phyloP scores from a whole-genome alignment of 2,113 vertebrate genomes.

The Tympanuchus pallidicinctus region DNA sequence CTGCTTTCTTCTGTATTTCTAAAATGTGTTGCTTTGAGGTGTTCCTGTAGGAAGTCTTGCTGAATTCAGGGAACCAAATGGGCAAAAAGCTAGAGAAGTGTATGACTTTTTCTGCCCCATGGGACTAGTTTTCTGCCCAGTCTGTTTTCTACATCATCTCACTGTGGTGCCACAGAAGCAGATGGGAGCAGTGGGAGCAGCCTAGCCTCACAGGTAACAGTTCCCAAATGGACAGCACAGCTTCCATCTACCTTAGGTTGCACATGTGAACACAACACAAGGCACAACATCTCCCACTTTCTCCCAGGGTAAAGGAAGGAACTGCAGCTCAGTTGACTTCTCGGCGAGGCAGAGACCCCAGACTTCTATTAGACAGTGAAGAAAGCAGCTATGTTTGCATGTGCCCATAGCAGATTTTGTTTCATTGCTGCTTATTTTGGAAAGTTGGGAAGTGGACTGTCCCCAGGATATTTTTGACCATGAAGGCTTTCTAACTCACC shows the following conservation, averaged over 20 bases:
- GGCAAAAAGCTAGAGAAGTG: not conserved
- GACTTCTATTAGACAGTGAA: not conserved
- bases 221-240: not conserved
- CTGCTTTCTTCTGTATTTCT: not conserved
- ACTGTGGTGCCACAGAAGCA: not conserved
- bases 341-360: not conserved
- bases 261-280: not conserved
- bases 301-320: not conserved
- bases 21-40: not conserved
- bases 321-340: not conserved
- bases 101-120: accelerated
- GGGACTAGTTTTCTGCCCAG: not conserved
- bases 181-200: not conserved
- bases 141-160: not conserved
- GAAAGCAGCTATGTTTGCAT: not conserved
- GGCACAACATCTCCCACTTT: not conserved
- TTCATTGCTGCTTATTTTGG: not conserved
- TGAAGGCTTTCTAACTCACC: not conserved
- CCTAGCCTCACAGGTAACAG: not conserved
- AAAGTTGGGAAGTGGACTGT: not conserved
- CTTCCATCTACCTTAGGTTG: not conserved
- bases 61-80: not conserved
- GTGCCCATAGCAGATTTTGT: not conserved
- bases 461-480: not conserved
- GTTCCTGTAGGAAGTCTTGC: not conserved